Base-by-base conservation (phyloP, 2,888 invertebrate species). In the Spodoptera exigua region DNA sequence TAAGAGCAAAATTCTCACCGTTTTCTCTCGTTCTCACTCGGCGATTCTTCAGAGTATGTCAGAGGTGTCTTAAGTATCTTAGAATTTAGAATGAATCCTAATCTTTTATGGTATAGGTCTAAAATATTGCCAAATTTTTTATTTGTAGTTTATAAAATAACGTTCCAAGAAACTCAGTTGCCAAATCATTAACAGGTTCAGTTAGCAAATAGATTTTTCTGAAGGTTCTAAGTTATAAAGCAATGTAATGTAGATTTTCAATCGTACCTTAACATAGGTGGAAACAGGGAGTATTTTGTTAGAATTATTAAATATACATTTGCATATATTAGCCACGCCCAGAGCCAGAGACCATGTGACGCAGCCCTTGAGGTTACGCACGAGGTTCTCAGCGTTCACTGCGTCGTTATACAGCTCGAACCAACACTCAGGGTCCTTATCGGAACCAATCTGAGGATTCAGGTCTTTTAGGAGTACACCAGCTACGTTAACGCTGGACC, bases 291-390 rank as follows among this genome's bases (percentile, higher is more conserved):
- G 27, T 1, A 76, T 62, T 9, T 16, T 37, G 18, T 76, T 62
- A 1, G 53, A 17, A 32, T 76, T 67, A 9, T 12, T 93, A 65
- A 97, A 84, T 63, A 97, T 95, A 45, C 96, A 94, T 45, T 95
- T 93, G 45, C 95, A 95, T 45, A 97, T 88, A 48, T 95, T 89
- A 0, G 96, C 94, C 10, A 96, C 95, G 81, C 96, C 96, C 21
- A 97, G 90, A 7, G 97, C 97, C 68, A 97, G 96, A 3, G 97
- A 97, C 97, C 97, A 97, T 11, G 96, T 96, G 0, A 97, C 97
- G 87, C 96, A 97, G 7, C 76, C 76, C 46, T 76, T 76, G 3
- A 74, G 54, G 5, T 60, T 41, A n/a, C 67, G 60, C 10, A 71
- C 45, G 2, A 14, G 17, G 0, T 58, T 41, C n/a, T 76, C 76